Evolutionary conservation across 2,888 invertebrate species (phyloP), one percentile per base, ranked within the genome.

Genomic region (Tetranychus truncatus): DNA sequence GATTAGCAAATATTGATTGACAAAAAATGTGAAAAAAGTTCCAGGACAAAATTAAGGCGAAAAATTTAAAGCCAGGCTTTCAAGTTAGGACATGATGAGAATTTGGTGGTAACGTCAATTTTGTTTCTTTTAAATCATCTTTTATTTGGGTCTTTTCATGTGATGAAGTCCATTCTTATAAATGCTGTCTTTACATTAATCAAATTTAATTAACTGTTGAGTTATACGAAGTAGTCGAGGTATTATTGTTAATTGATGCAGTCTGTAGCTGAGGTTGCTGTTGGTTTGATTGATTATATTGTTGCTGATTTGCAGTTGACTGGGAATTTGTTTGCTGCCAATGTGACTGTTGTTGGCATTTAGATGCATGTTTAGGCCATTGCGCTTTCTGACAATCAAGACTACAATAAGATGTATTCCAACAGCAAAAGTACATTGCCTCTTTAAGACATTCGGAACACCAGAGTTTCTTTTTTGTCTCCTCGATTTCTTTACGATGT

Each of bases 341-440:
- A 55, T 55, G 55, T 34, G 34, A n/a, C 24, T 72, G 24, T 45
- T 78, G 78, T 71, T 76, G 75, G 73, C 78, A 78, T 9, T 69
- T 55, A 44, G 69, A 55, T 44, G 73, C 71, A 72, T 78, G 78
- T 20, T 75, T 74, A 45, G 72, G 24, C 77, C 78, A 77, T 66
- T 78, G 77, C 11, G 24, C 74, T 44, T 77, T 77, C 69, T 78
- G 78, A 72, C 78, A 78, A 4, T 74, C 66, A 67, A 76, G 65
- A 46, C 75, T 77, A 66, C 78, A 78, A 72, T 78, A 78, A 71
- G 76, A 76, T 21, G 78, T 77, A 84, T 94, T 95, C 94, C 95
- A 95, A 81, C 95, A 95, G 81, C 95, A 95, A 83, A 93, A 92
- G 83, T 92, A 91, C 80, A 90, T 88, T 0, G 95, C 92, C 83